Base-by-base conservation (phyloP, 1,140 invertebrate species). In the Drosophila tristis region DNA sequence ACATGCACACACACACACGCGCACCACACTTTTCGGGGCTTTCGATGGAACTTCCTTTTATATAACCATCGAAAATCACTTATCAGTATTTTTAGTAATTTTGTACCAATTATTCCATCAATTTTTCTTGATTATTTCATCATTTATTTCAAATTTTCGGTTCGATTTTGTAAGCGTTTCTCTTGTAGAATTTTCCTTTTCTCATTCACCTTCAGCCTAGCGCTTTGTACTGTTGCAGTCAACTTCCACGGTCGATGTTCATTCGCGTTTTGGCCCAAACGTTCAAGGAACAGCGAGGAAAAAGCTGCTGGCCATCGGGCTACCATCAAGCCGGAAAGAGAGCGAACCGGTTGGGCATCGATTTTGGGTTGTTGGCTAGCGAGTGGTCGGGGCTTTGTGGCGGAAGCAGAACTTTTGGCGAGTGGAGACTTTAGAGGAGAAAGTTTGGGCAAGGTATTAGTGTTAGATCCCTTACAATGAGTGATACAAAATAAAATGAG, bases 181-280 rank as follows among this genome's bases (percentile, higher is more conserved):
- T 49, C 50, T 49, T 43, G 20, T 58, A 70, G 25, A 60, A 57
- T 74, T 85, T 80, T 60, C 48, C 61, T 70, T 58, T 57, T 59
- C 47, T 63, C 47, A 85, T 80, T 89, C 84, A 87, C 79, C 79
- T 87, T 89, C 71, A 87, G 87, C 77, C 79, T 89, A 86, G 86
- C 81, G 82, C 75, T 78, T 80, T 66, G 66, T 74, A 84, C 66
- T 91, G 74, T 71, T 66, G 75, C 81, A 82, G 84, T 91, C 90
- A 91, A 91, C 90, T 91, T 87, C 90, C 86, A 91, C 90, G 90
- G 90, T 90, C 90, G 90, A 91, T 91, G 90, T 91, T 91, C 90
- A 90, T 90, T 91, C 86, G 90, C 90, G 90, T 87, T 91, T 91
- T 91, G 80, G 90, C 60, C 71, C 53, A 62, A 71, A 79, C 70